phyloP scores from a whole-genome alignment of 2,797 vertebrate species.

The Poliocrania exsul region DNA sequence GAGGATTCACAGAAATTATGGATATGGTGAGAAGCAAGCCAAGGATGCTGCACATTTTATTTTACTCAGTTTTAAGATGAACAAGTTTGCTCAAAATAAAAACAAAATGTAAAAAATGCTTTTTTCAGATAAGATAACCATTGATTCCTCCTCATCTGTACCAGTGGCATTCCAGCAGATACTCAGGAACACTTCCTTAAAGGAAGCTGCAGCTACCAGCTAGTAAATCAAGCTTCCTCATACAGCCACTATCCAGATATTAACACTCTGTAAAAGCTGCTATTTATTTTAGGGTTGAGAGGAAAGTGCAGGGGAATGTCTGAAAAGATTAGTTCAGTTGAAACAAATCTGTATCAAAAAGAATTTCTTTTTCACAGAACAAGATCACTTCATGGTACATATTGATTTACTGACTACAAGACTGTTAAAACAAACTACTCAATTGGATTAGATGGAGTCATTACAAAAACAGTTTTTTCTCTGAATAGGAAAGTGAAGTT shows the following conservation, averaged over 20 bases:
- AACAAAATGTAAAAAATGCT: neutral
- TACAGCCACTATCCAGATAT: neutral
- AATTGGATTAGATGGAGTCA: slow-evolving; percentile 23
- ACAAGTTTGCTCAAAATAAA: neutral
- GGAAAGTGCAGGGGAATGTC: neutral
- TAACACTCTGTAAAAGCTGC: neutral
- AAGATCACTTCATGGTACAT: neutral
- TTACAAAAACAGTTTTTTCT: neutral
- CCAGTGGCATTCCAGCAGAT: neutral
- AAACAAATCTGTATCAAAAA: neutral
- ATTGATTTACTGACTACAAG: slow-evolving; percentile 9
- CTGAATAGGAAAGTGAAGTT: neutral
- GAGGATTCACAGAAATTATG: neutral
- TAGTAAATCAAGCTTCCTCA: neutral
- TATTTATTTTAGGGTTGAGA: neutral
- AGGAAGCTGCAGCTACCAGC: neutral
- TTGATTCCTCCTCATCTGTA: neutral
- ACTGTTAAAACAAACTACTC: slow-evolving; percentile 7
- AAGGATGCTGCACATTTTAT: neutral
- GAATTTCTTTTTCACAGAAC: neutral
- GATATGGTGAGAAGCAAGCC: neutral
- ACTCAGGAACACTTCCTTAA: neutral
- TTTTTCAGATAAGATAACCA: neutral
- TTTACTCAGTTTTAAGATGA: neutral
- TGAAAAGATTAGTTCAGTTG: neutral